Base-by-base conservation (phyloP, 2,888 invertebrate genomes). In the Cryptus viduatorius region DNA sequence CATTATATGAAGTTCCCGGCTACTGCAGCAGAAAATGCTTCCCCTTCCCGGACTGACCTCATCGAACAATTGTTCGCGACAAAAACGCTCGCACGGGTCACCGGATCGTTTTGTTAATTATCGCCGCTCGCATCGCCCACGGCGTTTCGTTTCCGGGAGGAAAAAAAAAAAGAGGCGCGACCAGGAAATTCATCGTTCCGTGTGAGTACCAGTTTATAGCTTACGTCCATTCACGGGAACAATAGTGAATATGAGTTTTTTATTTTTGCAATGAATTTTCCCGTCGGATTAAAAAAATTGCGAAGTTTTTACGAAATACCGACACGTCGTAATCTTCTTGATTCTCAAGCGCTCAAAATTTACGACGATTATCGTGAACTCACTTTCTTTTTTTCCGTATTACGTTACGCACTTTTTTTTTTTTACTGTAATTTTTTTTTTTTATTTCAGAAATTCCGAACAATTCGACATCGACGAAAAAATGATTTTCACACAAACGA, bases 51-150 rank as follows among this genome's bases (percentile, higher is more conserved):
- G 7, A 37, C 37, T 37, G 37, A 65, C 65, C 71, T 65, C 82
- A 76, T 78, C 82, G 82, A 72, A 88, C 88, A 86, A 88, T 88
- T 81, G 85, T 83, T 84, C 77, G 65, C 68, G 68, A 80, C 83
- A 87, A 86, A 82, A 87, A 86, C 78, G 73, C 75, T 12, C 53
- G 68, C 50, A 14, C 64, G 64, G 75, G 72, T 65, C 65, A 67
- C 68, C 83, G 67, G 76, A 44, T 56, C 80, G 82, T 87, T 89
- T 87, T 87, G 85, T 83, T 87, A 85, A 86, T 87, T 88, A 86
- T 82, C 80, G 81, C 75, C 29, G 44, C 67, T 75, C 64, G 61
- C 64, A 48, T 75, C 46, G 61, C 73, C 73, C 73, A 16, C 31
- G 37, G 37, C 50, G 64, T 37, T 64, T 65, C 48, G 64, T 50